A percentile compares a stretch with the other conserved stretches of the same genome.
Conservation (phyloP, 2,888 invertebrate genomes). For the Monopis laevigella region DNA sequence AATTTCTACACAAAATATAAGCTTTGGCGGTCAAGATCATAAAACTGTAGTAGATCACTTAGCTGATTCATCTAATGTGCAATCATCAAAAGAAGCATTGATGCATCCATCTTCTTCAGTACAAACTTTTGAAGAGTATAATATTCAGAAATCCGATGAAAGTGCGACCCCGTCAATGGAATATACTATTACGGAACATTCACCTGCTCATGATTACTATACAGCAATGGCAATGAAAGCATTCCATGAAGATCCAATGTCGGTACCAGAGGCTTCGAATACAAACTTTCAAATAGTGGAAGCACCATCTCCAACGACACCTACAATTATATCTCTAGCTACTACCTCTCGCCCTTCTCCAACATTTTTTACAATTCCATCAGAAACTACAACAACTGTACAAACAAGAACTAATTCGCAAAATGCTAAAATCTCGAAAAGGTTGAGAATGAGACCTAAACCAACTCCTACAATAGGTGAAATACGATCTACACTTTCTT, state of each 20-base stretch:
- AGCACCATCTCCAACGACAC: constrained; percentile 30
- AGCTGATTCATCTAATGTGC: constrained; percentile 26
- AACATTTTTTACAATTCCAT: constrained; percentile 13
- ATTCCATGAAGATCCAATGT: constrained; percentile 34
- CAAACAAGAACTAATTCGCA: background rate
- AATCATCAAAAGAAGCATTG: constrained; percentile 6
- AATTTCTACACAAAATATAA: constrained; percentile 52
- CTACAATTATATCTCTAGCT: constrained; percentile 26
- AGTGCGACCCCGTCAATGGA: constrained; percentile 29
- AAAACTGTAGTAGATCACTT: constrained; percentile 45
- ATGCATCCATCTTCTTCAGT: constrained; percentile 3
- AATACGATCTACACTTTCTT: background rate
- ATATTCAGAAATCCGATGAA: constrained; percentile 2
- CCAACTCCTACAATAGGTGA: constrained; percentile 10
- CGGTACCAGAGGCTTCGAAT: constrained; percentile 46
- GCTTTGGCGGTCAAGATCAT: constrained; percentile 47
- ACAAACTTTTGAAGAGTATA: constrained; percentile 7
- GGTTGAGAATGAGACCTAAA: constrained; percentile 10
- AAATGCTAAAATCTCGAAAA: background rate
- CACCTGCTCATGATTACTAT: constrained; percentile 46
- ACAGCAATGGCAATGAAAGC: constrained; percentile 45
- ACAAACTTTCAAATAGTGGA: constrained; percentile 46
- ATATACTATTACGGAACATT: constrained; percentile 40
- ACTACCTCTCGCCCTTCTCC: constrained; percentile 29
- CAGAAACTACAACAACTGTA: constrained; percentile 2